phyloP scores from a whole-genome alignment of 2,113 vertebrate genomes.

The Tragelaphus buxtoni region DNA sequence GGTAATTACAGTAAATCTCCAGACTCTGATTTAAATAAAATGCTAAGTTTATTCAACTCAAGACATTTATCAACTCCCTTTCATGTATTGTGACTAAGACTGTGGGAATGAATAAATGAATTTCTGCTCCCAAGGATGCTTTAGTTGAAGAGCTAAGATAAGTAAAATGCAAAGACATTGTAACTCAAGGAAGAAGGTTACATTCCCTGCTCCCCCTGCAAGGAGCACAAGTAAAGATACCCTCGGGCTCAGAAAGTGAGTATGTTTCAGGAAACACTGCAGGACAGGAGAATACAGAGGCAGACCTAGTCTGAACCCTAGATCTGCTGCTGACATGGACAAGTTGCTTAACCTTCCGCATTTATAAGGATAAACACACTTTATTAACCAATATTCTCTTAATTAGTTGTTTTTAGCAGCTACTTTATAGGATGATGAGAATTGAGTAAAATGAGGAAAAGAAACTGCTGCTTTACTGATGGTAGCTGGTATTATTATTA shows the following conservation, averaged over 20 bases:
- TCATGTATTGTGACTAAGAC: neutral
- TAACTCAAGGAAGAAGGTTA: neutral
- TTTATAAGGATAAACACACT: neutral
- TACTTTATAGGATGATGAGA: neutral
- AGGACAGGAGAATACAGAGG: neutral
- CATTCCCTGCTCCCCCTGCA: fast-evolving
- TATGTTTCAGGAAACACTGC: neutral
- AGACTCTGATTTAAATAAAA: neutral
- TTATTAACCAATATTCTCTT: neutral
- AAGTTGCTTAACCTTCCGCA: neutral
- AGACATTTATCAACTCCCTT: neutral
- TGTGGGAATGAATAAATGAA: neutral
- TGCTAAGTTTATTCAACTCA: neutral
- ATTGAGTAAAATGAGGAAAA: neutral
- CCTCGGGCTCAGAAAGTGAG: neutral
- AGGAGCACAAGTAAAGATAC: neutral
- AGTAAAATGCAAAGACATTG: neutral
- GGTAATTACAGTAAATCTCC: neutral
- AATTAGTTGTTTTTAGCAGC: neutral
- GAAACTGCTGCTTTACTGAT: neutral
- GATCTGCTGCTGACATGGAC: neutral
- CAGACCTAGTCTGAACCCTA: neutral
- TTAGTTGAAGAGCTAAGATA: neutral
- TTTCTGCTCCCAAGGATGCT: neutral
- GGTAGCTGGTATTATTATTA: neutral